Base-by-base conservation (phyloP, 1,140 invertebrate genomes). In the Rhyzopertha dominica region DNA sequence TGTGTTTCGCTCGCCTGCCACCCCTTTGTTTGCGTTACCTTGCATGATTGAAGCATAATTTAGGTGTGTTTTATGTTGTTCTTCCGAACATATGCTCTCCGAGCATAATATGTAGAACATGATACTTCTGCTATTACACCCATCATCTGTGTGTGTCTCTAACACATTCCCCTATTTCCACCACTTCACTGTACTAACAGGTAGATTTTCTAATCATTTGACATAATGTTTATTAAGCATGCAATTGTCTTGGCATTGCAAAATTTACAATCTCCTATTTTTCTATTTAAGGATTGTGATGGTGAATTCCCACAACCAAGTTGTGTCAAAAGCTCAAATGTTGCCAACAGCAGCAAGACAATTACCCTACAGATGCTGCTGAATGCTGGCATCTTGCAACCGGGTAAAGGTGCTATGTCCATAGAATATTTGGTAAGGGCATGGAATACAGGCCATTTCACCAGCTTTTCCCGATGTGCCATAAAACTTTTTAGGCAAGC, bases 351-450 rank as follows among this genome's bases (percentile, higher is more conserved):
- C 85, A n/a, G n/a, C 5, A 72, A 85, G 51, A 83, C 81, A 42
- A 80, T 91, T 8, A 92, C 88, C n/a, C 65, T 93, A 29, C 84
- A 87, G 67, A 92, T 87, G 74, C 74, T 86, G 36, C 67, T 93
- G 58, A 75, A 80, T 45, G 87, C 88, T 49, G 83, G 84, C 61
- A 82, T 93, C 56, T 72, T 94, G 39, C 76, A 87, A 58, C 81
- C 88, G 23, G 88, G 88, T 7, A 78, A 80, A 61, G 84, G 82
- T 28, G 74, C 81, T 31, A 83, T 94, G 79, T 85, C 87, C 17
- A 86, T 93, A 52, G 89, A 92, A 66, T 93, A 92, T 73, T 73
- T 91, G 74, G 87, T 89, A 51, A 31, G 20, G 49, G 23, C 5
- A n/a, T 36, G 26, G 34, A n/a, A n/a, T n/a, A n/a, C n/a, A n/a